Conservation (phyloP, 2,797 vertebrate species). For the Muraenolepis orangiensis region DNA sequence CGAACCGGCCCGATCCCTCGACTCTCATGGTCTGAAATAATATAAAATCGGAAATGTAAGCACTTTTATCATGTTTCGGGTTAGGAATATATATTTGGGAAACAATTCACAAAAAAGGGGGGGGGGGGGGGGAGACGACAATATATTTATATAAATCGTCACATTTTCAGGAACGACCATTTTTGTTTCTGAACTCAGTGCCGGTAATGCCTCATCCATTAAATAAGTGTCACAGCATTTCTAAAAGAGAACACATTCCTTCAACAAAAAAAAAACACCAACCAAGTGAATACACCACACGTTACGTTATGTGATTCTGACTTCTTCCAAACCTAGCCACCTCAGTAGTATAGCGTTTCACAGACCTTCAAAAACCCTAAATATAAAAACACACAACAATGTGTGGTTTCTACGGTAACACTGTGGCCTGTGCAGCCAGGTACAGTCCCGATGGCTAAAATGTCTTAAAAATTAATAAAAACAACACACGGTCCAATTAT, state of each 20-base stretch:
- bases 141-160: background rate
- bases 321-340: background rate
- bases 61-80: background rate
- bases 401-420: background rate
- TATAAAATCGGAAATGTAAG: background rate
- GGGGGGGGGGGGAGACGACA: too few relatives aligned
- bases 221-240: background rate
- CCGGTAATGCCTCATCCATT: background rate
- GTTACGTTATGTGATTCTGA: background rate
- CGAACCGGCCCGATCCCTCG: background rate
- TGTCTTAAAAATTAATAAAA: background rate
- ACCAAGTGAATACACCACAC: background rate
- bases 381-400: background rate
- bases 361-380: background rate
- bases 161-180: constrained; percentile 1
- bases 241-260: background rate
- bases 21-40: background rate
- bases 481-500: background rate
- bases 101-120: background rate
- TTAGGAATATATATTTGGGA: too few relatives aligned
- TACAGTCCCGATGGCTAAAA: background rate
- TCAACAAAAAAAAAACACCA: background rate
- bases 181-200: background rate
- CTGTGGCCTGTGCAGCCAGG: background rate
- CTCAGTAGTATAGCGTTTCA: background rate